phyloP scores from a whole-genome alignment of 2,888 invertebrate species.

The Noctua janthina region DNA sequence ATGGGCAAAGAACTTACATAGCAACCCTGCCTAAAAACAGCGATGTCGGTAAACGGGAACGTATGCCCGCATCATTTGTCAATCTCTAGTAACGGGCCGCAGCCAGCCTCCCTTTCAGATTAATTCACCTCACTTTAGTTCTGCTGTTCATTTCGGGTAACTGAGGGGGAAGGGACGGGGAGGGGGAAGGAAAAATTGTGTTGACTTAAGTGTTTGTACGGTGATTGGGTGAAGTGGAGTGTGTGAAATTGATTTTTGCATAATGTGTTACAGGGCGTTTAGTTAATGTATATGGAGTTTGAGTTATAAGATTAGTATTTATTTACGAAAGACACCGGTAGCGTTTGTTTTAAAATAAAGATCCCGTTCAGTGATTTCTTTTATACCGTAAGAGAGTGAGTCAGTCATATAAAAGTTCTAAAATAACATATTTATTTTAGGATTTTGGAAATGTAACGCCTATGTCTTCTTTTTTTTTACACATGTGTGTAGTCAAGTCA shows the following conservation, averaged over 20 bases:
- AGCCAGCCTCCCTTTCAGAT: conserved; percentile 62
- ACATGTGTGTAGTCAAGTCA: neutral
- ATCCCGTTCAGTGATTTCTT: neutral
- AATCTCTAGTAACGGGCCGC: conserved; percentile 62
- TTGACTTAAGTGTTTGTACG: conserved; percentile 46
- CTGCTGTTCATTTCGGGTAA: conserved; percentile 61
- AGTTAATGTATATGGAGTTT: neutral
- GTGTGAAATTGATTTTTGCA: conserved; percentile 34
- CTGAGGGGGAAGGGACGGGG: conserved; percentile 1
- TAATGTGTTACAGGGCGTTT: neutral
- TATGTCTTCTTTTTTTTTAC: neutral
- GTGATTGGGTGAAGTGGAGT: conserved; percentile 36
- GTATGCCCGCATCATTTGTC: conserved; percentile 72
- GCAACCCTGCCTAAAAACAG: conserved; percentile 62
- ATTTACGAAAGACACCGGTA: neutral
- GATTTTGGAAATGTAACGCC: neutral
- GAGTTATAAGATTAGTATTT: neutral
- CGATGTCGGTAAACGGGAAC: conserved; percentile 57
- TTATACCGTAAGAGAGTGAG: neutral
- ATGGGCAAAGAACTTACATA: conserved; percentile 10
- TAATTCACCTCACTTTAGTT: conserved; percentile 68
- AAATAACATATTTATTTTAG: neutral
- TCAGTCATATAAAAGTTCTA: neutral
- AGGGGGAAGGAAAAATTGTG: conserved; percentile 38
- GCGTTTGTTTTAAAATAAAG: neutral